A percentile compares a stretch with the other conserved stretches of the same genome.
phyloP scores from a whole-genome alignment of 1,140 invertebrate species.

The Micrasema longulum region DNA sequence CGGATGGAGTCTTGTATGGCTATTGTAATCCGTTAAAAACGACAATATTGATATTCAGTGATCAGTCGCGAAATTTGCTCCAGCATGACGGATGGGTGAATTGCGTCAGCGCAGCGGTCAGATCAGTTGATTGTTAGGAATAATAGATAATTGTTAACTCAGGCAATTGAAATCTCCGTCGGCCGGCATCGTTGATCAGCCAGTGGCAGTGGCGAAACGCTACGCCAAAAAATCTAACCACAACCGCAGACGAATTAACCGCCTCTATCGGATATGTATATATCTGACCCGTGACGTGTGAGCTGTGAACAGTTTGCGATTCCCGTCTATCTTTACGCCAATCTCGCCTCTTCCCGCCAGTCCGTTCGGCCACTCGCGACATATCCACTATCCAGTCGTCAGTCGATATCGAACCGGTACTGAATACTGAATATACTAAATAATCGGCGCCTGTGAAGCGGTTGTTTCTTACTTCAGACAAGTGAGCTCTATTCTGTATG shows the following conservation, averaged over 20 bases:
- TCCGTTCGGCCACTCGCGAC: too few relatives aligned
- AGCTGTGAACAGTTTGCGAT: not conserved
- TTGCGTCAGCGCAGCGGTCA: constrained; percentile 33
- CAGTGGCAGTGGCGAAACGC: constrained; percentile 3
- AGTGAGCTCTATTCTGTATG: constrained; percentile 4
- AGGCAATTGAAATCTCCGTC: constrained; percentile 30
- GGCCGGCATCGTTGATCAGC: constrained; percentile 2
- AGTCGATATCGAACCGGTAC: constrained; percentile 40
- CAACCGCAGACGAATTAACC: not conserved
- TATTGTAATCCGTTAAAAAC: constrained; percentile 7
- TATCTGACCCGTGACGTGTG: constrained; percentile 29
- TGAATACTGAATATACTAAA: not conserved
- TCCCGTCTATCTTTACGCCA: constrained; percentile 36
- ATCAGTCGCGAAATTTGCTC: not conserved
- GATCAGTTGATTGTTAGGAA: constrained; percentile 26
- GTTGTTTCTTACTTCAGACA: constrained; percentile 12
- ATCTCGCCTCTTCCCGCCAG: constrained; percentile 18
- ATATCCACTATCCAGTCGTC: constrained; percentile 39
- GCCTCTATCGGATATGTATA: not conserved
- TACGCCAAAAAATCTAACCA: constrained; percentile 28
- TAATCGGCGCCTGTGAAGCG: not conserved
- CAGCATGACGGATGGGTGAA: constrained; percentile 22
- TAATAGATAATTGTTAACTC: constrained; percentile 42
- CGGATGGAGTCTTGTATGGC: not conserved
- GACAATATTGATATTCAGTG: not conserved